These are phyloP conservation scores for Athalia rosae DNA, from an alignment of 2,888 invertebrate genomes.

Conservation along the genomic window DNA sequence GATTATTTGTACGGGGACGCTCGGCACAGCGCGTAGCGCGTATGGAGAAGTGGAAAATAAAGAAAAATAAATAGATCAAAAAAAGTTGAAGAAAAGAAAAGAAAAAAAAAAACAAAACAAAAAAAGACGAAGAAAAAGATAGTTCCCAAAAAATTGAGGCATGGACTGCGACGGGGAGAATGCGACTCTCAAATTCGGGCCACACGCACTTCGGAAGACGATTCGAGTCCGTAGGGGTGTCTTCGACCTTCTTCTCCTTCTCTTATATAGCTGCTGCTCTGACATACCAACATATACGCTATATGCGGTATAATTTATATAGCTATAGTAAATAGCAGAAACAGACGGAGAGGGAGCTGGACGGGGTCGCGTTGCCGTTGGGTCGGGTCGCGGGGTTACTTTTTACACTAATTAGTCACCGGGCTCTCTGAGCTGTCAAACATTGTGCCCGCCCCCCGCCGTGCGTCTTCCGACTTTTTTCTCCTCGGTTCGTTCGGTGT, in stretches of 20 bases:
- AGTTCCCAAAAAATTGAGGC: background rate
- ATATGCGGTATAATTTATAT: constrained; percentile 29
- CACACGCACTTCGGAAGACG: constrained; percentile 45
- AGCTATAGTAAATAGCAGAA: constrained; percentile 33
- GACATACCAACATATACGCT: constrained; percentile 39
- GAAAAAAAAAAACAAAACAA: constrained; percentile 1
- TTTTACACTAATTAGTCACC: constrained; percentile 72
- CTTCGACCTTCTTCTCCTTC: constrained; percentile 2
- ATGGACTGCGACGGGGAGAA: background rate
- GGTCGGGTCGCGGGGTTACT: constrained; percentile 60
- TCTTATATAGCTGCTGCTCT: background rate
- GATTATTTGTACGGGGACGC: constrained; percentile 46
- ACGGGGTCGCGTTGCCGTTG: constrained; percentile 62
- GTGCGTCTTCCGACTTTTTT: constrained; percentile 61
- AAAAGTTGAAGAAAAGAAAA: background rate
- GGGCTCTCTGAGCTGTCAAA: constrained; percentile 70
- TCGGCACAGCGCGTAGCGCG: constrained; percentile 27
- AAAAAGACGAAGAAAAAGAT: background rate
- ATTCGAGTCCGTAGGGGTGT: constrained; percentile 28
- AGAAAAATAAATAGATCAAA: constrained; percentile 47
- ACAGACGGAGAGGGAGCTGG: constrained; percentile 23
- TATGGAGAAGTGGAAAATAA: constrained; percentile 48
- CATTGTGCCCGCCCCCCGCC: constrained; percentile 66
- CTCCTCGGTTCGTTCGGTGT: constrained; percentile 55
- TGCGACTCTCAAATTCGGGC: constrained; percentile 23